Evolutionary conservation across 2,113 vertebrate genomes (phyloP), one percentile per base, ranked within the genome.

Genomic region (Nesogale talazaci): DNA sequence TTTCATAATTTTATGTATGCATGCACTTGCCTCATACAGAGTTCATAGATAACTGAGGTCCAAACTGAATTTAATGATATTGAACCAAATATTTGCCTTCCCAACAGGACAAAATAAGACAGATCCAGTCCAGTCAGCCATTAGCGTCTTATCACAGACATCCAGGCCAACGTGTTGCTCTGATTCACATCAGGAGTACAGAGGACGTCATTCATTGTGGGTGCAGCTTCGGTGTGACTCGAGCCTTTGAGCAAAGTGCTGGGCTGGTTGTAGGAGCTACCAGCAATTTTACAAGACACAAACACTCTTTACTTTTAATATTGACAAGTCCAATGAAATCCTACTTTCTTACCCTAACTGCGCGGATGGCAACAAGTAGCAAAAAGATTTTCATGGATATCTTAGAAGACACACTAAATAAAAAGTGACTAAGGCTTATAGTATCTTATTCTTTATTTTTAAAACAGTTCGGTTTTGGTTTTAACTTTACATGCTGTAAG

Each of bases 121-220:
- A 96, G 91, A 86, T 72, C 0, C 0, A 96, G 95, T 89, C 94
- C 91, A 78, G 61, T 23, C 65, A 96, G 89, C 94, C 93, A 93
- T 94, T 94, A 92, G 96, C 72, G 90, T 95, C 94, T 97, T 96
- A 94, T 93, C 95, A 95, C 0, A 79, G 94, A 93, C 4, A 57
- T 84, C 14, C 25, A 0, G 87, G 83, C 90, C 67, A 52, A 72
- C n/a, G 92, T 9, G 0, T 0, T 1, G 83, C 20, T 94, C 96
- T 93, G 95, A 92, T 91, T 95, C 92, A 96, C 91, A 46, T 95
- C 80, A 83, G 61, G 80, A 93, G 89, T n/a, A n/a, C n/a, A n/a
- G n/a, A 83, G 93, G 89, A 17, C 56, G 95, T 93, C 94, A 81
- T 79, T 96, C 95, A 95, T 92, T 97, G 90, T 79, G 59, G 93